A percentile compares a stretch with the other conserved stretches of the same genome.
phyloP scores from a whole-genome alignment of 2,113 vertebrate species.

The Ciconia maguari region DNA sequence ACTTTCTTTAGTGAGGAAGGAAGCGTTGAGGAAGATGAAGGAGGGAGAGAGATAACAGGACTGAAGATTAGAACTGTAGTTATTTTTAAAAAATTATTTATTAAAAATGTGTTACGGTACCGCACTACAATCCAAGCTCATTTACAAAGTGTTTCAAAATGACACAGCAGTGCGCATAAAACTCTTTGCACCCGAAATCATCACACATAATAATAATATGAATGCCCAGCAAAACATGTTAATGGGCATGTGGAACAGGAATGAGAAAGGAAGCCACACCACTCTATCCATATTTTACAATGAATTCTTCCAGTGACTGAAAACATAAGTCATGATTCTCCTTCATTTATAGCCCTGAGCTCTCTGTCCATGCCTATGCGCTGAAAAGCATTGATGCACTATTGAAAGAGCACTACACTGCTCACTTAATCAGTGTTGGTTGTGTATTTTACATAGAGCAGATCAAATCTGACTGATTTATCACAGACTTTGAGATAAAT shows the following conservation, averaged over 20 bases:
- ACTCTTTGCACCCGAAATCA: not conserved
- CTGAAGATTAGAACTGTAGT: not conserved
- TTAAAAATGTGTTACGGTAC: not conserved
- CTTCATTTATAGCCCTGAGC: not conserved
- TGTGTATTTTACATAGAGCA: slow-evolving; percentile 54
- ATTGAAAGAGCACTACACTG: slow-evolving; percentile 32
- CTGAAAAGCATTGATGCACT: slow-evolving; percentile 55
- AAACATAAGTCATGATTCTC: slow-evolving; percentile 1
- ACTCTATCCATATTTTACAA: not conserved
- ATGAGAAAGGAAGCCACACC: not conserved
- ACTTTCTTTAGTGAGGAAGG: not conserved
- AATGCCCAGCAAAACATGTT: not conserved
- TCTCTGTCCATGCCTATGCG: slow-evolving; percentile 21
- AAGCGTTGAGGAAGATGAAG: not conserved
- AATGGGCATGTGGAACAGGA: not conserved
- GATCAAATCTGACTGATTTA: slow-evolving; percentile 74
- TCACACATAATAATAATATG: not conserved
- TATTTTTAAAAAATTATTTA: not conserved
- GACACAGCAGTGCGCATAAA: not conserved
- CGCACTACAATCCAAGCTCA: not conserved
- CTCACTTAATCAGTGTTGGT: slow-evolving; percentile 68
- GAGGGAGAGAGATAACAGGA: not conserved
- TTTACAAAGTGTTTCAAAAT: not conserved
- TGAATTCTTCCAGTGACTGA: slow-evolving; percentile 1
- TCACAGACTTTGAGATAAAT: slow-evolving; percentile 67